A percentile compares a stretch with the other conserved stretches of the same genome.
Conservation (phyloP, 2,888 invertebrate species). For the Chaetogeoica ovagalla region DNA sequence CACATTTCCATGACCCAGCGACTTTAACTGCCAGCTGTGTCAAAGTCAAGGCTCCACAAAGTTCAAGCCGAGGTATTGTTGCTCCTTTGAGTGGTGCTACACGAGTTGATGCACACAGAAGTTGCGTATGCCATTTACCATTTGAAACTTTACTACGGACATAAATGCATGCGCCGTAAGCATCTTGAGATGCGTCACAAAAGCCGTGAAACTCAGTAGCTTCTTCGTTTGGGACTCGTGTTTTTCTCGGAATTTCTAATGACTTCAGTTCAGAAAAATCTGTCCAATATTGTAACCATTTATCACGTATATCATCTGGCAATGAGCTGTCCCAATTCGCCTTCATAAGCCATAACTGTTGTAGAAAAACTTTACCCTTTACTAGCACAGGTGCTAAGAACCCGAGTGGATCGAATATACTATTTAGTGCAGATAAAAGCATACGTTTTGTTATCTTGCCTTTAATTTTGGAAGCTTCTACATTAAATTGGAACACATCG, state of each 20-base stretch:
- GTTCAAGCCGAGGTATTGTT: neutral
- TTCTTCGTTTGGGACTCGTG: too few relatives aligned
- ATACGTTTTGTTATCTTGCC: neutral
- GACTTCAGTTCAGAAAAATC: neutral
- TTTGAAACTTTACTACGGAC: neutral
- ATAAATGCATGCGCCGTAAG: neutral
- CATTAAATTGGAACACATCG: neutral
- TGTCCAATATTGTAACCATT: neutral
- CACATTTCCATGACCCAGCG: too few relatives aligned
- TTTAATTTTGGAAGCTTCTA: neutral
- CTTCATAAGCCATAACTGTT: neutral
- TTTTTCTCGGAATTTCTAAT: neutral
- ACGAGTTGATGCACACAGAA: neutral
- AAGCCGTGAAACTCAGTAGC: neutral
- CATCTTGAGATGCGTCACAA: neutral
- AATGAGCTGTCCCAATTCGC: neutral
- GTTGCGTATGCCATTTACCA: neutral
- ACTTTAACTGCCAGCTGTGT: too few relatives aligned
- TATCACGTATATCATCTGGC: neutral
- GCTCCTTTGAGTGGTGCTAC: neutral
- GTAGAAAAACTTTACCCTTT: neutral
- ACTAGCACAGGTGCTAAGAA: too few relatives aligned
- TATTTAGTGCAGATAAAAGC: neutral
- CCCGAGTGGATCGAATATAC: neutral
- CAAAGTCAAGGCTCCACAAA: neutral